Base-by-base conservation (phyloP, 2,113 vertebrate genomes). In the Salvator merianae region DNA sequence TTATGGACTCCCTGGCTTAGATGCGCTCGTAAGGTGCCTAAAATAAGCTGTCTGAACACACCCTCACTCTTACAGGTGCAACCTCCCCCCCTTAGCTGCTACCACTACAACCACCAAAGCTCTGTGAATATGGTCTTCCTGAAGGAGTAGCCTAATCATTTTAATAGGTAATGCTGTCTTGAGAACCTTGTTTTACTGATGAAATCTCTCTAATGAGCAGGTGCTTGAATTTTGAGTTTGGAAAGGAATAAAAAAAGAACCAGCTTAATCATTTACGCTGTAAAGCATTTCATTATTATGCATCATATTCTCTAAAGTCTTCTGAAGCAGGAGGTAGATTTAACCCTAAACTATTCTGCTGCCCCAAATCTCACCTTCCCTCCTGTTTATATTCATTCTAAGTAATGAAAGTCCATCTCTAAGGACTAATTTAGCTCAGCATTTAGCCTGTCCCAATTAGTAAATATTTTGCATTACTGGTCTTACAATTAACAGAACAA, bases 401-500 rank as follows among this genome's bases (percentile, higher is more conserved):
- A 71, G 43, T 75, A 53, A 7, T 76, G 43, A 73, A 90, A 79
- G 50, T 47, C 5, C 53, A 63, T 68, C 72, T 84, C 74, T 66
- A 77, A 87, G 89, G n/a, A 74, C n/a, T 82, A 47, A 55, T 85
- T 88, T 84, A 86, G 71, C 26, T 22, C 65, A 86, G 14, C n/a
- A 55, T 20, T 50, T 90, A 88, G 59, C 86, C 76, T 88, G 72
- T 73, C 71, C 38, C 38, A 86, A 72, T 89, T 90, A 92, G 59
- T 73, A 92, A 88, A 86, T 78, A 86, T 32, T 30, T 66, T 81
- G 36, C 73, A 84, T 85, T 78, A 70, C 59, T 66, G 28, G 82
- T 73, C 83, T 77, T 62, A 85, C 32, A 88, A 87, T 90, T 74
- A 77, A 76, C 50, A 65, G 78, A 59, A 88, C 83, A 71, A 4